Base-by-base conservation (phyloP, 2,888 invertebrate genomes). In the Drosophila nigricruria region DNA sequence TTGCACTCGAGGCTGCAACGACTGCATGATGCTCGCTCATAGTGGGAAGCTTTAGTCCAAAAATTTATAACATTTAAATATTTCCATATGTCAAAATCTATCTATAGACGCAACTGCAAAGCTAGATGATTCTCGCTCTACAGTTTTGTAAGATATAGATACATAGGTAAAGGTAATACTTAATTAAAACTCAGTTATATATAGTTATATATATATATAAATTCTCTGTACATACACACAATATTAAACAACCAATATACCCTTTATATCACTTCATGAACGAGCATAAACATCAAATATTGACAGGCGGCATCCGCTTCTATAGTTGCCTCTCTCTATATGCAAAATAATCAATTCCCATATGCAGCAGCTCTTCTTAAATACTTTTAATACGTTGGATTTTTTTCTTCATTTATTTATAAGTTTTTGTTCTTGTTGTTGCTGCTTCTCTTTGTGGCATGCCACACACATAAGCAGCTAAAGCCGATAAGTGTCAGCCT, bases 401-500 rank as follows among this genome's bases (percentile, higher is more conserved):
- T 47, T 70, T 74, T 63, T 73, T 74, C 54, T 67, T 43, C 72
- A 86, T 88, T 82, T 82, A 79, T 86, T 73, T 73, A 70, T 50
- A 73, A 65, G 58, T 73, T 67, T 9, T 20, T 47, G 23, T 18
- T 23, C 18, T 78, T 70, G 16, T n/a, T 50, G 18, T 20, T 52
- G n/a, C 69, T 70, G n/a, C 3, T 34, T 8, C 57, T 25, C 38
- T 36, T 50, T 61, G 30, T 67, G 27, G 53, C 73, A n/a, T 58
- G 63, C 47, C 53, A 53, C 67, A 65, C 63, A 49, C 49, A 73
- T 77, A 77, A 79, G 75, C 82, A 76, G 85, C 84, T 89, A 89
- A 89, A 85, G 69, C 75, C 77, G 90, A 86, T 89, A 86, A 89
- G 76, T 85, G 86, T 86, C 89, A 86, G 86, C 77, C 72, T 56